phyloP scores from a whole-genome alignment of 2,797 vertebrate species.

The Tokudaia tokunoshimensis region DNA sequence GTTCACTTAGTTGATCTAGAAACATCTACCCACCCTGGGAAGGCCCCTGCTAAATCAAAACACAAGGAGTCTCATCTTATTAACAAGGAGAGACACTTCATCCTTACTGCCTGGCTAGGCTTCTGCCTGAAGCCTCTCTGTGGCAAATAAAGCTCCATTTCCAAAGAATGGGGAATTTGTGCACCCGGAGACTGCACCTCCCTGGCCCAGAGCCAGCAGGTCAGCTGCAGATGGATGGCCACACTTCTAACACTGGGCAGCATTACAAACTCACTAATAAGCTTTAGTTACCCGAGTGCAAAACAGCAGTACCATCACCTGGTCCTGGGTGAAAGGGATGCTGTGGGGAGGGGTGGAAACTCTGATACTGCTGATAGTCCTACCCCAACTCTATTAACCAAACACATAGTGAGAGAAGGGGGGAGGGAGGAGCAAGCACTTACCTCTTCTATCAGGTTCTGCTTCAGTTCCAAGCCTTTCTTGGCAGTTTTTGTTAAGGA shows the following conservation, averaged over 20 bases:
- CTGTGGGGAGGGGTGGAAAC: not conserved
- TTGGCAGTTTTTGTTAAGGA: slow-evolving; percentile 96
- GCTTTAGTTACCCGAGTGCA: not conserved
- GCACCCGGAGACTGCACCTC: not conserved
- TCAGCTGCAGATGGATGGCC: not conserved
- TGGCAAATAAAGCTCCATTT: not conserved
- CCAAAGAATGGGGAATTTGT: not conserved
- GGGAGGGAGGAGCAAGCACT: slow-evolving; percentile 51
- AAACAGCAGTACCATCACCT: not conserved
- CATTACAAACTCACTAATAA: not conserved
- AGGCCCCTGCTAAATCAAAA: not conserved
- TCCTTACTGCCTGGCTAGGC: rapidly evolving
- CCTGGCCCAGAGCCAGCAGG: not conserved
- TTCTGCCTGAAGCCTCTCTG: not conserved
- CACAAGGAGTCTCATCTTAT: not conserved
- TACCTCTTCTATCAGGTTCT: slow-evolving; percentile 96
- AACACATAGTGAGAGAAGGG: not conserved
- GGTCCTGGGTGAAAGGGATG: not conserved
- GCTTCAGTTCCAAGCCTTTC: slow-evolving; percentile 95
- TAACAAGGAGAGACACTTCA: no score
- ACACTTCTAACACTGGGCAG: not conserved
- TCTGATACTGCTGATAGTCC: not conserved
- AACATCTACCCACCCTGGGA: not conserved
- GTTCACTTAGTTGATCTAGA: not conserved
- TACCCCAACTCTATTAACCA: not conserved